Conservation (phyloP, 2,888 invertebrate species). For the Tanaodytes sp. region DNA sequence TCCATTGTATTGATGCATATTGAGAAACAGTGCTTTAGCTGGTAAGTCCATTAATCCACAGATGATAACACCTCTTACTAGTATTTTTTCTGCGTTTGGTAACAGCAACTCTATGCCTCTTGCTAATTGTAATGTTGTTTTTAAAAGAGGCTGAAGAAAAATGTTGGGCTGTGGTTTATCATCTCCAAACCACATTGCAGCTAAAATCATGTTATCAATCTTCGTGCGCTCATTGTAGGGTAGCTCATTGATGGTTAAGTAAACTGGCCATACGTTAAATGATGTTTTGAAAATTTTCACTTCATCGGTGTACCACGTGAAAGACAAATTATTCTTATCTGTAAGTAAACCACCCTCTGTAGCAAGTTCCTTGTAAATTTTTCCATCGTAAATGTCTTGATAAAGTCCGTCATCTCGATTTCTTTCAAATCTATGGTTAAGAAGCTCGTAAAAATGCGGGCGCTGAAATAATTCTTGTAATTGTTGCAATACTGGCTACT, state of each 20-base stretch:
- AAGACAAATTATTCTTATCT: background rate
- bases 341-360: no score
- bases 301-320: background rate
- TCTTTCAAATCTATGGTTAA: background rate
- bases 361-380: background rate
- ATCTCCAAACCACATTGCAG: background rate
- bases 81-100: background rate
- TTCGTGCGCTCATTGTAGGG: background rate
- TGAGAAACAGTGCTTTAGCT: background rate
- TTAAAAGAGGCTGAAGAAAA: background rate
- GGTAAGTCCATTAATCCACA: constrained; percentile 4
- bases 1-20: constrained; percentile 1
- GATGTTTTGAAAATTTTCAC: background rate
- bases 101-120: background rate
- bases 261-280: background rate
- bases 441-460: background rate
- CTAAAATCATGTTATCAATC: background rate
- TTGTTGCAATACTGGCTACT: background rate
- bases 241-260: constrained; percentile 1
- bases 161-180: background rate
- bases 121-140: background rate
- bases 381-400: background rate
- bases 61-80: background rate
- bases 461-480: background rate
- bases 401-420: background rate